Evolutionary conservation across 1,140 invertebrate species (phyloP).

Genomic region (Bombyx mandarina): DNA sequence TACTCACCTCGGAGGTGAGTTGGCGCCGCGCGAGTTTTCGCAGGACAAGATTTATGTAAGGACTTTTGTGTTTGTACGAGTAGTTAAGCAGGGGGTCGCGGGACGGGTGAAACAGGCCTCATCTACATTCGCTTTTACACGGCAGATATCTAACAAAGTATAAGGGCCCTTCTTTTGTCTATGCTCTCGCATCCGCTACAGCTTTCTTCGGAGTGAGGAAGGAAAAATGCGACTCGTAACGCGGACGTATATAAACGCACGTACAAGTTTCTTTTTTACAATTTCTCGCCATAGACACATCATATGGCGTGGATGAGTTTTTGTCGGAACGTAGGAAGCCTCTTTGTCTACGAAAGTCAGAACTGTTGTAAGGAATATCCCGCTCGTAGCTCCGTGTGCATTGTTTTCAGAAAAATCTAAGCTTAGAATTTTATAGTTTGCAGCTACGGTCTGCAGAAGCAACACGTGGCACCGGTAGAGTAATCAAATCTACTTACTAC

Average conservation of each 20-base stretch:
- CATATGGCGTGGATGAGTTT: slow-evolving; percentile 67
- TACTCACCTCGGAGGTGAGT: slow-evolving; percentile 52
- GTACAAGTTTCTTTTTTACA: slow-evolving; percentile 57
- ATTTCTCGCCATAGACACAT: slow-evolving; percentile 68
- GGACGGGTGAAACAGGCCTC: slow-evolving; percentile 34
- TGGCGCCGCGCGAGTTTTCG: slow-evolving; percentile 52
- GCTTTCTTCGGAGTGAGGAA: slow-evolving; percentile 53
- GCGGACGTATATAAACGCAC: slow-evolving; percentile 40
- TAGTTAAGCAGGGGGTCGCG: slow-evolving; percentile 59
- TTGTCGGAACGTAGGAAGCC: slow-evolving; percentile 64
- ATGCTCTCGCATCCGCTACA: slow-evolving; percentile 57
- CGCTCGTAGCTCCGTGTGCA: slow-evolving; percentile 46
- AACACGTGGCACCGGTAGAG: slow-evolving; percentile 54
- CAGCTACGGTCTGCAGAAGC: slow-evolving; percentile 28
- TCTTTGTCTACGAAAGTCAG: slow-evolving; percentile 63
- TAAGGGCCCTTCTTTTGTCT: slow-evolving; percentile 55
- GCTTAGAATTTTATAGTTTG: slow-evolving; percentile 38
- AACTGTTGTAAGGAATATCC: slow-evolving; percentile 64
- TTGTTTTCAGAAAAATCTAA: slow-evolving; percentile 64
- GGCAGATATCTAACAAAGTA: slow-evolving; percentile 58
- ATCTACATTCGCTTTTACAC: slow-evolving; percentile 67
- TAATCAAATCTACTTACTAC: slow-evolving; percentile 44
- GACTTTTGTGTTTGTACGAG: slow-evolving; percentile 70
- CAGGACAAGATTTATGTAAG: slow-evolving; percentile 72
- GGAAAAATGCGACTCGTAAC: slow-evolving; percentile 51